Base-by-base conservation (phyloP, 1,140 invertebrate species). In the Drosophila littoralis region DNA sequence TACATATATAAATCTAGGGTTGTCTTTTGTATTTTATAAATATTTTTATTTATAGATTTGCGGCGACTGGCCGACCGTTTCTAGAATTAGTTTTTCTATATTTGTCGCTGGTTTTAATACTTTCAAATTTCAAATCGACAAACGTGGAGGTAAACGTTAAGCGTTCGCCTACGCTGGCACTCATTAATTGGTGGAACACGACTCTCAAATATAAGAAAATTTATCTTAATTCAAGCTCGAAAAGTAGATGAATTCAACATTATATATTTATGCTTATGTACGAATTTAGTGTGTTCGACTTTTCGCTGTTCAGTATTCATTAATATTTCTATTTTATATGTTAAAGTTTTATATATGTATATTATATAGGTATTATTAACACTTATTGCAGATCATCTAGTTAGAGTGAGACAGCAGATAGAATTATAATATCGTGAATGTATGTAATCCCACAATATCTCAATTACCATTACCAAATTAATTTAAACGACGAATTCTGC, bases 191-290 rank as follows among this genome's bases (percentile, higher is more conserved):
- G 71, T 76, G 48, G 63, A 78, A 61, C 58, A 76, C 45, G 54
- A 61, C 46, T 38, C 36, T 28, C 75, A 60, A 43, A 65, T 75
- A 54, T 60, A 45, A 51, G 51, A 69, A 82, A 81, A 81, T 81
- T 75, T 77, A 69, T 77, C 64, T 81, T 81, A 81, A 81, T 81
- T 81, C 81, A 75, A 43, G 61, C 32, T n/a, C 51, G 59, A 35
- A 57, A 48, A 46, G 9, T 48, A 40, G 32, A 61, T 28, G 42
- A 45, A 46, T 5, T 13, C 32, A 78, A 60, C 22, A 5, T 28
- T 28, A 28, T 28, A 28, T 28, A 38, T 38, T 4, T 38, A 12
- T 22, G 22, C 22, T 22, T 2, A 3, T 22, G 22, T 22, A 22
- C 17, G 17, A 22, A 2, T 22, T 22, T 22, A 22, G 22, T 22